Base-by-base conservation (phyloP, 2,113 vertebrate species). In the Falco punctatus region DNA sequence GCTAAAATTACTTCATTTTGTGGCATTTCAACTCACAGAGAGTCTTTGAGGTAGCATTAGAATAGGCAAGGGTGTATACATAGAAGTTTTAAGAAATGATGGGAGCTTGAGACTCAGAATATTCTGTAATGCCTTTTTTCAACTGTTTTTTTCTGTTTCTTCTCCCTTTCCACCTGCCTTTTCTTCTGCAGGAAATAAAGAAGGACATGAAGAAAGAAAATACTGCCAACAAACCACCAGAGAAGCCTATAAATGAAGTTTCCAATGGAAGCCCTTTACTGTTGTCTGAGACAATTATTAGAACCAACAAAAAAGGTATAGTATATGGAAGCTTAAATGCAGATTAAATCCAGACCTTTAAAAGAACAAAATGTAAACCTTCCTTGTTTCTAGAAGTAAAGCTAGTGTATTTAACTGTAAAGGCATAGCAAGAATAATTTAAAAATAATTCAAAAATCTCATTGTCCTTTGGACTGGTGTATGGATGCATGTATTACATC, bases 131-230 rank as follows among this genome's bases (percentile, higher is more conserved):
- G 49, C 13, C 7, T 78, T 59, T 73, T 67, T 87, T 86, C 62
- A 94, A 94, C 15, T 48, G 12, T 74, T 85, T 61, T 61, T 46
- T 67, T 94, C 87, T 94, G 77, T 62, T 94, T 79, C 57, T 94
- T 72, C 48, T 96, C 83, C 10, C 46, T 93, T 20, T 86, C 88
- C 54, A 44, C 10, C 91, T 58, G 20, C 75, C 32, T 69, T 75
- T 83, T 92, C 33, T 92, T 82, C 58, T 93, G 85, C 89, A 99
- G 99, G 99, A 99, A 98, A 98, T 99, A 97, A 99, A 99, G 98
- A 99, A 99, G 89, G 99, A 99, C 58, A 97, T 97, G 93, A 99
- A 99, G 98, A 99, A 99, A 97, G 99, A 99, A 80, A 98, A 94
- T 89, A 98, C 97, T 91, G 82, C 97, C 96, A 97, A 90, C 96